Percentiles rank a stretch among this genome's conserved stretches.
Evolutionary conservation across 2,888 invertebrate genomes (phyloP).

Genomic region (Agonum fuliginosum): DNA sequence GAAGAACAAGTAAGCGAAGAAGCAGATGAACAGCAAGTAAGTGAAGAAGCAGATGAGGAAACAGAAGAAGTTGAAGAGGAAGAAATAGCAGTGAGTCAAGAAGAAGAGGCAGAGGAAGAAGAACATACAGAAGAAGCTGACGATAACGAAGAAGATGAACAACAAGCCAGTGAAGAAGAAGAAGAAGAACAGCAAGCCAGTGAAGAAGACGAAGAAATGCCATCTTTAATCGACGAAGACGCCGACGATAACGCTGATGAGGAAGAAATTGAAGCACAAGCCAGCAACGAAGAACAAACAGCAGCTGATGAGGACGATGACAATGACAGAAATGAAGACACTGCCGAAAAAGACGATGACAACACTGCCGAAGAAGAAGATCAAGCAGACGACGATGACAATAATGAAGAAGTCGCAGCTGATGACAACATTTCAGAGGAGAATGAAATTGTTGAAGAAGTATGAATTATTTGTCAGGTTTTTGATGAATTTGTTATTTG

Average conservation of each 20-base stretch:
- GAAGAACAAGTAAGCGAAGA: slow-evolving; percentile 66
- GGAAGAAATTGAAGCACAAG: slow-evolving; percentile 41
- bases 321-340: slow-evolving; percentile 65
- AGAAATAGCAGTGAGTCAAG: slow-evolving; percentile 66
- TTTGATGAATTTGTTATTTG: neutral
- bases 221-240: slow-evolving; percentile 41
- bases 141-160: slow-evolving; percentile 33
- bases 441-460: slow-evolving; percentile 62
- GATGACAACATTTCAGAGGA: slow-evolving; percentile 63
- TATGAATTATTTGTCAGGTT: slow-evolving; percentile 58
- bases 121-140: slow-evolving; percentile 42
- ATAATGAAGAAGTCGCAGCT: slow-evolving; percentile 61
- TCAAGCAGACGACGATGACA: slow-evolving; percentile 61
- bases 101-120: slow-evolving; percentile 3
- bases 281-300: slow-evolving; percentile 7
- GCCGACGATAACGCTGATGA: slow-evolving; percentile 63
- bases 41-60: neutral
- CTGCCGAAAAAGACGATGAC: slow-evolving; percentile 60
- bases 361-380: slow-evolving; percentile 58
- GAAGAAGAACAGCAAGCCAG: slow-evolving; percentile 53
- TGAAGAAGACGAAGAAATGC: slow-evolving; percentile 41
- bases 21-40: slow-evolving; percentile 64
- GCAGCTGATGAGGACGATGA: slow-evolving; percentile 6
- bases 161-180: slow-evolving; percentile 54
- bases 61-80: slow-evolving; percentile 61